Percentiles rank a stretch among this genome's conserved stretches.
Conservation (phyloP, 2,113 vertebrate genomes). For the Crotophaga sulcirostris region DNA sequence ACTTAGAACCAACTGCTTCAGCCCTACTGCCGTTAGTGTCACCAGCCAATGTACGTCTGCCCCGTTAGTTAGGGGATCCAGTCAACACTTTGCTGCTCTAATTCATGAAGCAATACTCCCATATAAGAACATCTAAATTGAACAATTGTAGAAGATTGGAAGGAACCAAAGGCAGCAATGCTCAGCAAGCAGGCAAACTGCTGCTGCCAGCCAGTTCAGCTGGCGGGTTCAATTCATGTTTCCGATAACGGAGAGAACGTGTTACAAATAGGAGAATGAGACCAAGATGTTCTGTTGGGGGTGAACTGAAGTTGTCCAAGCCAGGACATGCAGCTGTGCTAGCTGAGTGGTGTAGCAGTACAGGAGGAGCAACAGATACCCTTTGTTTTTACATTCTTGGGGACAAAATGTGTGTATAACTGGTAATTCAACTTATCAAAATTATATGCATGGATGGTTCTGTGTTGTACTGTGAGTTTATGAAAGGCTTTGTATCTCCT, state of each 20-base stretch:
- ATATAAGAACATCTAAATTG: not conserved
- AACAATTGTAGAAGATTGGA: not conserved
- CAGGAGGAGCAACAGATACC: not conserved
- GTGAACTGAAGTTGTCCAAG: not conserved
- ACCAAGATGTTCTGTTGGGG: not conserved
- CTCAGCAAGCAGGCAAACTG: not conserved
- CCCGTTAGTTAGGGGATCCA: not conserved
- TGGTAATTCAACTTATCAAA: not conserved
- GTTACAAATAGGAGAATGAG: not conserved
- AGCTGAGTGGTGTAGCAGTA: not conserved
- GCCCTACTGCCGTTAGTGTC: not conserved
- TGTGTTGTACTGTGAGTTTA: not conserved
- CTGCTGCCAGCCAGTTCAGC: not conserved
- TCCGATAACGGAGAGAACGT: rapidly evolving
- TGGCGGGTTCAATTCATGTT: not conserved
- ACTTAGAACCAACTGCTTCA: not conserved
- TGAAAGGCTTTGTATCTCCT: not conserved
- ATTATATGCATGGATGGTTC: not conserved
- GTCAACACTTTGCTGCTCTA: not conserved
- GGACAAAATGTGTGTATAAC: not conserved
- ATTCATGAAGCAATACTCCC: not conserved
- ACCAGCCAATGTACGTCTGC: not conserved
- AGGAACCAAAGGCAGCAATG: not conserved
- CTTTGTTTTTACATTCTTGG: not conserved
- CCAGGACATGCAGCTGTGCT: not conserved